Evolutionary conservation across 2,888 invertebrate genomes (phyloP).

Genomic region (Lymantria monacha): DNA sequence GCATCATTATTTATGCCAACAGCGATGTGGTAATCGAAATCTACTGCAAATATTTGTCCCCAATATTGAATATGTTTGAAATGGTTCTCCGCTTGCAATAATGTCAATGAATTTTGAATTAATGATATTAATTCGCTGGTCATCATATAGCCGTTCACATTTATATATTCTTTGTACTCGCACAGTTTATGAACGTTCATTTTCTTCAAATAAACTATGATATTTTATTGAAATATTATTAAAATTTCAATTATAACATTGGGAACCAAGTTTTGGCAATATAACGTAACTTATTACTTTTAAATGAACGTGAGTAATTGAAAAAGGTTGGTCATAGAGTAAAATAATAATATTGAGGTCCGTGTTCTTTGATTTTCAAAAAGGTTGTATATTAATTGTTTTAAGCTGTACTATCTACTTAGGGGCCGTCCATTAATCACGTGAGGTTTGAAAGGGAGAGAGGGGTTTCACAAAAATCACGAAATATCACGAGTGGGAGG

Average conservation of each 20-base stretch:
- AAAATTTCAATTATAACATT: not conserved
- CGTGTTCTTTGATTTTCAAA: too few species aligned
- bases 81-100: constrained; percentile 92
- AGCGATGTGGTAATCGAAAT: constrained; percentile 91
- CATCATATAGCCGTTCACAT: constrained; percentile 85
- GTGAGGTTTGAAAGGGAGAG: too few species aligned
- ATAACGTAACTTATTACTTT: not conserved
- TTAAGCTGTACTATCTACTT: too few species aligned
- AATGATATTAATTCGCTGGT: constrained; percentile 87
- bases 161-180: constrained; percentile 71
- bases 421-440: too few species aligned
- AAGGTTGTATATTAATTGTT: too few species aligned
- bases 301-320: too few species aligned
- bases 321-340: too few species aligned
- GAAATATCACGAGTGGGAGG: too few species aligned
- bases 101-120: constrained; percentile 88
- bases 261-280: not conserved
- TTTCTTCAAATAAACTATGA: constrained; percentile 1
- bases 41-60: constrained; percentile 90
- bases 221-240: too few species aligned
- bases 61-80: constrained; percentile 91
- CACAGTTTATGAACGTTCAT: constrained; percentile 75
- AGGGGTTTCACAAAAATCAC: too few species aligned
- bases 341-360: too few species aligned
- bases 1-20: constrained; percentile 91